A percentile compares a stretch with the other conserved stretches of the same genome.
Evolutionary conservation across 2,797 vertebrate species (phyloP).

Genomic region (Pyrocephalus nanus): DNA sequence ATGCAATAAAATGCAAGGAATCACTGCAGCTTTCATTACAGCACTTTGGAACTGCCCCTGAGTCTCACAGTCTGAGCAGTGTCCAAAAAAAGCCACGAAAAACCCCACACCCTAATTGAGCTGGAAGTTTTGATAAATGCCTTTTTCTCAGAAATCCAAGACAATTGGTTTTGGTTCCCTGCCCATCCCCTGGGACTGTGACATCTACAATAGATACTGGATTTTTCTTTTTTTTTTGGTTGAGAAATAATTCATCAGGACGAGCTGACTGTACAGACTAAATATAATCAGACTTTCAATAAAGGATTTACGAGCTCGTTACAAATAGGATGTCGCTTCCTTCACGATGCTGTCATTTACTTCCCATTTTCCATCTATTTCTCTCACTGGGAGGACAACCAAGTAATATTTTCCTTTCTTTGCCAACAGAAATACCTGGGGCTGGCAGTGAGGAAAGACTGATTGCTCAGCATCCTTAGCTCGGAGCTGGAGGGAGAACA

Average conservation of each 20-base stretch:
- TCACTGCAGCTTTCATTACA: not conserved
- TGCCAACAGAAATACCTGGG: not conserved
- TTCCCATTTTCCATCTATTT: not conserved
- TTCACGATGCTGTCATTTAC: not conserved
- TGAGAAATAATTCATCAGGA: not conserved
- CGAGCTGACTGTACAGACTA: not conserved
- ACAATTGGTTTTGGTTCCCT: not conserved
- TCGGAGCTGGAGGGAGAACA: not conserved
- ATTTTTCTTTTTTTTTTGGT: not conserved
- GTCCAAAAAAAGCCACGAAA: not conserved
- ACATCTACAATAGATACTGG: not conserved
- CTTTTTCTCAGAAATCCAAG: not conserved
- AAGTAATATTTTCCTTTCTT: not conserved
- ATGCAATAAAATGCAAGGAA: not conserved
- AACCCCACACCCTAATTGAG: not conserved
- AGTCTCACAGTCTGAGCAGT: not conserved
- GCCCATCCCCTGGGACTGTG: not conserved
- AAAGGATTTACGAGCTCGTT: not conserved
- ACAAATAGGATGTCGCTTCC: not conserved
- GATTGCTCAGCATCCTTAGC: not conserved
- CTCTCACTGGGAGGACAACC: not conserved
- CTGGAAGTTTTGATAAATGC: not conserved
- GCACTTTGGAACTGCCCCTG: not conserved
- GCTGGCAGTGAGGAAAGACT: not conserved
- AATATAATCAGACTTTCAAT: not conserved